Percentiles rank a stretch among this genome's conserved stretches.
phyloP scores from a whole-genome alignment of 2,888 invertebrate species.

The Drosophila diplacantha region DNA sequence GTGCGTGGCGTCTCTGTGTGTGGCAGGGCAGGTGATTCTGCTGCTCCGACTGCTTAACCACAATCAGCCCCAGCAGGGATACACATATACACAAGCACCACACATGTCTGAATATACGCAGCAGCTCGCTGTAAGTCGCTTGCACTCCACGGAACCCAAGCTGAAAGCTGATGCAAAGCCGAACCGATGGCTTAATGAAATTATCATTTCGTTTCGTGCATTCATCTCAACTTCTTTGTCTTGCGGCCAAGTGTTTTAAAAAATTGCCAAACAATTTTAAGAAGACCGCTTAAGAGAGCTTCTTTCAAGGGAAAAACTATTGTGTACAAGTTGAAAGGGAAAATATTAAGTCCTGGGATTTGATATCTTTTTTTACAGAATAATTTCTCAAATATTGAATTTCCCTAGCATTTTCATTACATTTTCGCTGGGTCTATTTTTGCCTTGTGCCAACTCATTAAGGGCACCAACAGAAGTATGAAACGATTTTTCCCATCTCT shows the following conservation, averaged over 20 bases:
- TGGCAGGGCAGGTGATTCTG: conserved; percentile 21
- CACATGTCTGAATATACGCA: conserved; percentile 6
- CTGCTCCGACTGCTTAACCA: conserved; percentile 21
- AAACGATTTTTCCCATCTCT: conserved; percentile 35
- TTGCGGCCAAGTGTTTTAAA: conserved; percentile 38
- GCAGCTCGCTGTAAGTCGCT: conserved; percentile 17
- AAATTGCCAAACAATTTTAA: conserved; percentile 27
- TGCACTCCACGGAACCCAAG: conserved; percentile 20
- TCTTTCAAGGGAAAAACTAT: not conserved
- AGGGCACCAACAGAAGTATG: conserved; percentile 42
- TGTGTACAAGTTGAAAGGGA: too few relatives aligned
- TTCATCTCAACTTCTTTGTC: conserved; percentile 49
- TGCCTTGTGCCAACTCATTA: conserved; percentile 42
- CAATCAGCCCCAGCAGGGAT: conserved; percentile 32
- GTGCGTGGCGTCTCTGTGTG: conserved; percentile 17
- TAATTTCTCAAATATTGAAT: not conserved
- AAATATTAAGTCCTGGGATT: not conserved
- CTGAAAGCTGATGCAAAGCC: conserved; percentile 36
- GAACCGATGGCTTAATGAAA: conserved; percentile 62
- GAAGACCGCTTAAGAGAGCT: conserved; percentile 8
- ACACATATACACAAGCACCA: too few relatives aligned
- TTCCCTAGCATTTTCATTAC: conserved; percentile 1
- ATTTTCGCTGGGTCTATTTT: not conserved
- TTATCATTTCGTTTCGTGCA: conserved; percentile 58
- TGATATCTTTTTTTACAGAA: not conserved